Percentiles rank a stretch among this genome's conserved stretches.
Evolutionary conservation across 2,797 vertebrate genomes (phyloP).

Genomic region (Mormyrops attenuatus): DNA sequence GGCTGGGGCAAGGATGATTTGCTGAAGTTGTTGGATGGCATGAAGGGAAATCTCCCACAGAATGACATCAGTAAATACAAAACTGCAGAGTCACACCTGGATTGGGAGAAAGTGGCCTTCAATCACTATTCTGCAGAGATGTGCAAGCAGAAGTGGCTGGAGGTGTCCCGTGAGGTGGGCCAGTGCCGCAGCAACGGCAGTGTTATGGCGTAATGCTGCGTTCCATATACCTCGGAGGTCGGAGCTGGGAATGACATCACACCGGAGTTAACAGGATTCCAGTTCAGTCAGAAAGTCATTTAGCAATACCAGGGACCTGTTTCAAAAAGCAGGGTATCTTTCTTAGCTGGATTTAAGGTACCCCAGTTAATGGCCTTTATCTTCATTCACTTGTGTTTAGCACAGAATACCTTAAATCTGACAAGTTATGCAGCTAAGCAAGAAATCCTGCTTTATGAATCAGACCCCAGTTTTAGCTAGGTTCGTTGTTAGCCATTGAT

Average conservation of each 20-base stretch:
- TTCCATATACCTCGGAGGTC: not conserved
- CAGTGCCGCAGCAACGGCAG: not conserved
- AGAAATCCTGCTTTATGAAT: not conserved
- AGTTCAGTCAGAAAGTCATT: not conserved
- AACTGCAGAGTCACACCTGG: conserved; percentile 62
- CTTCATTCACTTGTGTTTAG: not conserved
- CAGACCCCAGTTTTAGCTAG: not conserved
- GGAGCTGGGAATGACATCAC: not conserved
- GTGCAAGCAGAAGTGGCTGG: conserved; percentile 75
- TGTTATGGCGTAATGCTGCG: not conserved
- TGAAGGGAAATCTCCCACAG: conserved; percentile 66
- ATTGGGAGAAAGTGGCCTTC: conserved; percentile 81
- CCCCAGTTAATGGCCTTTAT: not conserved
- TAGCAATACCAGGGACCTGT: not conserved
- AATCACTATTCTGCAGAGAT: conserved; percentile 73
- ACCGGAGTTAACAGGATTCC: not conserved
- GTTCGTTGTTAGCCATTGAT: not conserved
- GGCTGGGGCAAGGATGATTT: conserved; percentile 70
- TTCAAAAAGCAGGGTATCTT: not conserved
- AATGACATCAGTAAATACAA: conserved; percentile 52
- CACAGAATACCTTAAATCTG: not conserved
- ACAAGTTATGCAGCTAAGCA: not conserved
- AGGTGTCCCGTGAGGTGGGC: conserved; percentile 70
- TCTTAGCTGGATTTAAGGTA: not conserved
- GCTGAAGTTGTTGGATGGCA: conserved; percentile 64